These are phyloP conservation scores for Epinephelus cyanopodus DNA, from an alignment of 2,113 vertebrate species.

Conservation along the genomic window DNA sequence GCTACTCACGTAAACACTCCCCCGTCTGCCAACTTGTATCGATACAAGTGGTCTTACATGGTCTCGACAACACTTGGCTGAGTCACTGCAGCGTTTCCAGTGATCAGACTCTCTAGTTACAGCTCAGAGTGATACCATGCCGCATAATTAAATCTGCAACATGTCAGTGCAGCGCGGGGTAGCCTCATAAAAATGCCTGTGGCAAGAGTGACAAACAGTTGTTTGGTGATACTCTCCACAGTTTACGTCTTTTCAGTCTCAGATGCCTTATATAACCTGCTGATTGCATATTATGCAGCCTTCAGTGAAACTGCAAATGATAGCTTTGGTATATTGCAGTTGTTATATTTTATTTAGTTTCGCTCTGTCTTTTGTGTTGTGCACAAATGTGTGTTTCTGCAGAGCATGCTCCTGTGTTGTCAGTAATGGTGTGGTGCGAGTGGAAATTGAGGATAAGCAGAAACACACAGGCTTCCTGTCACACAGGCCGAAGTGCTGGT, in stretches of 20 bases:
- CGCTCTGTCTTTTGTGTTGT: neutral
- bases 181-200: constrained; percentile 71
- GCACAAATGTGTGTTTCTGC: constrained; percentile 5
- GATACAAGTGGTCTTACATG: constrained; percentile 13
- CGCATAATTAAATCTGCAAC: constrained; percentile 62
- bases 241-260: constrained; percentile 35
- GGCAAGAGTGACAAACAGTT: constrained; percentile 59
- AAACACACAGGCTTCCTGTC: constrained; percentile 37
- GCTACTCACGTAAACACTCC: constrained; percentile 55
- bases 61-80: constrained; percentile 41
- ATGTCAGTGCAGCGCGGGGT: constrained; percentile 69
- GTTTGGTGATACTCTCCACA: constrained; percentile 37
- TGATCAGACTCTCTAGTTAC: constrained; percentile 36
- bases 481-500: neutral
- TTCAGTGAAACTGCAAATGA: constrained; percentile 17
- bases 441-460: constrained; percentile 48
- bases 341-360: neutral
- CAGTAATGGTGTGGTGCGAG: constrained; percentile 14
- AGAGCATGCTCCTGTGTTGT: constrained; percentile 36
- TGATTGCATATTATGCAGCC: constrained; percentile 16
- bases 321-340: neutral
- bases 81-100: constrained; percentile 62
- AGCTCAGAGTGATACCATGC: constrained; percentile 55
- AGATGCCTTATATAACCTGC: constrained; percentile 1
- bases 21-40: constrained; percentile 50